Conservation (phyloP, 1,140 invertebrate species). For the Stegodyphus mimosarum region DNA sequence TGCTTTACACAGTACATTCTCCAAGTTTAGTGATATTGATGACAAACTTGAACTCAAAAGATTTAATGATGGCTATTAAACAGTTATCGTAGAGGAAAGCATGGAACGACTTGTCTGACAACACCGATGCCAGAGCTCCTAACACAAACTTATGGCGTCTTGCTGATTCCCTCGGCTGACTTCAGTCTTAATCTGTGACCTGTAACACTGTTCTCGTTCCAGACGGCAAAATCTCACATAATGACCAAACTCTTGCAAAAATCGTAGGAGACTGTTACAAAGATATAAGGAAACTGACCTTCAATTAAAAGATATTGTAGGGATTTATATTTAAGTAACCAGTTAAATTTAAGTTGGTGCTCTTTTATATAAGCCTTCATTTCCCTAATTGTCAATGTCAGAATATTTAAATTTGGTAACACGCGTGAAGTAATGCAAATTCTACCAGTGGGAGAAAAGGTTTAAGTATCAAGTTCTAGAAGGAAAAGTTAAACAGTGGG, state of each 20-base stretch:
- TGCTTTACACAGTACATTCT: background rate
- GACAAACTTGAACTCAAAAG: slow-evolving; percentile 7
- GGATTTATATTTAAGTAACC: no score
- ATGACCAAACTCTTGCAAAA: background rate
- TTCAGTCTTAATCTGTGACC: background rate
- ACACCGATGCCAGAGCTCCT: background rate
- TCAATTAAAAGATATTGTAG: slow-evolving; percentile 6
- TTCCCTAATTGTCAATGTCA: no score
- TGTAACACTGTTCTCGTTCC: background rate
- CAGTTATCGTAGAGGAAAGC: background rate
- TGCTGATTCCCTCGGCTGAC: background rate
- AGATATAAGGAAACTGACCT: slow-evolving; percentile 3
- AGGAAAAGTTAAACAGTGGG: no score
- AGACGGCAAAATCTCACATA: background rate
- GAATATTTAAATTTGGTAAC: no score
- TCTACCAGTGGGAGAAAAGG: no score
- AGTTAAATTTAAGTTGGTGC: no score
- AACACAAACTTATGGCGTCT: slow-evolving; percentile 4
- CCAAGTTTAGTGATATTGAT: background rate
- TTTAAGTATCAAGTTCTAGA: no score
- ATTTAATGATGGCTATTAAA: background rate
- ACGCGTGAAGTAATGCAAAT: no score
- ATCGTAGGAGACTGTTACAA: slow-evolving; percentile 9
- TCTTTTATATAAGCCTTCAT: no score
- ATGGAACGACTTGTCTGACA: background rate